Percentiles rank a stretch among this genome's conserved stretches.
Conservation (phyloP, 92 coral and sea anemone species). For the Palythoa grandiflora region DNA sequence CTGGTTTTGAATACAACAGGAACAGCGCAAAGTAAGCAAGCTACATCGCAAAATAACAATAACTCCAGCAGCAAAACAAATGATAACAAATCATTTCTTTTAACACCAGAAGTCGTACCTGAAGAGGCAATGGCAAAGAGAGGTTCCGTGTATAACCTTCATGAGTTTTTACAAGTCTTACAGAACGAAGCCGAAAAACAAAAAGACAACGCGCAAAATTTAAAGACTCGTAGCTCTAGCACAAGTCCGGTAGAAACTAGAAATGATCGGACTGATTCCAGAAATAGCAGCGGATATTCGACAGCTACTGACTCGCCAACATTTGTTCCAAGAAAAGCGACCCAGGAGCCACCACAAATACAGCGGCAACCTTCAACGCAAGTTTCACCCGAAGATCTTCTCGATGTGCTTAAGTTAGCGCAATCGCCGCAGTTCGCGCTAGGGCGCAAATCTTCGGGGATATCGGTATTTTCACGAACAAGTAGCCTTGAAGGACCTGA, state of each 20-base stretch:
- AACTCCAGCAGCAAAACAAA: not conserved
- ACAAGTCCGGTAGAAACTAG: constrained; percentile 5
- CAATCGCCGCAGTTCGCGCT: constrained; percentile 36
- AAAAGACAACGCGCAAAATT: not conserved
- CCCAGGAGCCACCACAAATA: constrained; percentile 33
- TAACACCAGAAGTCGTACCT: not conserved
- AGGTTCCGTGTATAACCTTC: constrained; percentile 69
- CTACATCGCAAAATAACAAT: not conserved
- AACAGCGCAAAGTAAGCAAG: not conserved
- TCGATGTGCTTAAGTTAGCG: constrained; percentile 8
- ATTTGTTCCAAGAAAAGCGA: not conserved
- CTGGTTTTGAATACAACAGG: constrained; percentile 51
- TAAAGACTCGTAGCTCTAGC: not conserved
- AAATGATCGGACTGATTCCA: constrained; percentile 46
- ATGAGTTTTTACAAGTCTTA: constrained; percentile 68
- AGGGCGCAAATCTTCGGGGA: constrained; percentile 68
- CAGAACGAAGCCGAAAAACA: constrained; percentile 62
- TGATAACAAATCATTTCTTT: not conserved
- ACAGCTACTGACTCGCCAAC: constrained; percentile 29
- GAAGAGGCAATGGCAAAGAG: constrained; percentile 27
- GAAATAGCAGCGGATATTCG: constrained; percentile 24
- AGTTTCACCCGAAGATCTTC: constrained; percentile 11
- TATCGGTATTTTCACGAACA: constrained; percentile 57
- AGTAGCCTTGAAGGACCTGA: constrained; percentile 61
- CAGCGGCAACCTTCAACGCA: constrained; percentile 16